Base-by-base conservation (phyloP, 2,113 vertebrate species). In the Rattus rattus region DNA sequence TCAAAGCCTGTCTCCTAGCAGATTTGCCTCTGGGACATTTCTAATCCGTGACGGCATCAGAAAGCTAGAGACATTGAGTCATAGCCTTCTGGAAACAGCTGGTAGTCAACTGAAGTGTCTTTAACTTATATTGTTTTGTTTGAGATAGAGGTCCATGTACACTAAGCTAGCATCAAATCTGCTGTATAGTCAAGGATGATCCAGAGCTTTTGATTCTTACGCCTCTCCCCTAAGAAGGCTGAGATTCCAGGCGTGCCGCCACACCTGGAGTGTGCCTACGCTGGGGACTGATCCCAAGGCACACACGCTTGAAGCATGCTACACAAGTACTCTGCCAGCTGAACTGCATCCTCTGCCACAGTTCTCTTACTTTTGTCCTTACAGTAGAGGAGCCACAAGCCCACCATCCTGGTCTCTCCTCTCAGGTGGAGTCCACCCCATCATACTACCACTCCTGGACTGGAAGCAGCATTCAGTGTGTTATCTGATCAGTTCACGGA, bases 11-110 rank as follows among this genome's bases (percentile, higher is more conserved):
- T 94, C 77, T 63, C 89, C 49, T 22, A 61, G 84, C 6, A 75
- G 75, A 63, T 79, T 94, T 96, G 79, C 90, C 84, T 93, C 94
- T 88, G 75, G 87, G 75, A 84, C 61, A 36, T 76, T 73, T 95
- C 93, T 83, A 73, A 69, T 19, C n/a, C 72, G 36, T n/a, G 67
- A 86, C 54, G 22, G 90, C 65, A 90, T 30, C 17, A 59, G 79
- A 81, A 39, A 93, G 84, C 69, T 75, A 11, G 80, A 79, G 63
- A 80, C 47, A 69, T 20, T 52, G 30, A 88, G 26, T 84, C 72
- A 84, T 4, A 7, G n/a, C 33, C 77, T 93, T 56, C 59, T 92
- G 77, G 49, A 91, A 59, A 77, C 0, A 4, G 76, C 7, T 73
- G 72, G 65, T 80, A 75, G 54, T 65, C 61, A 81, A 49, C 20